A percentile compares a stretch with the other conserved stretches of the same genome.
phyloP scores from a whole-genome alignment of 2,113 vertebrate species.

The Microcebus griseorufus region DNA sequence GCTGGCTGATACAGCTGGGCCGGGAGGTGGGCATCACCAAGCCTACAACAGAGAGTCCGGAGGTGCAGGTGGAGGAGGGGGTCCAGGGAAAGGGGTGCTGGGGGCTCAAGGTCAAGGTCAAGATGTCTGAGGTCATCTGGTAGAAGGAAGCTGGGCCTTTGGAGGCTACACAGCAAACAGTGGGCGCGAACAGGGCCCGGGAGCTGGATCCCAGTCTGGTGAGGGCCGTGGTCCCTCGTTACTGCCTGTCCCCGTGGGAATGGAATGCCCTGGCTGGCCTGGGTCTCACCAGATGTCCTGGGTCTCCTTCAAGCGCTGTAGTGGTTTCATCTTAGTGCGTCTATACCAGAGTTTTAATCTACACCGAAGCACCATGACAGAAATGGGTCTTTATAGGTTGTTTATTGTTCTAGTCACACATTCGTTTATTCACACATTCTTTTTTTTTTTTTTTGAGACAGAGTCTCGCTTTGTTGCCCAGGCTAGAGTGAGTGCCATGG shows the following conservation, averaged over 20 bases:
- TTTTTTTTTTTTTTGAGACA: no score
- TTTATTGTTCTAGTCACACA: background rate
- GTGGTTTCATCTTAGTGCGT: background rate
- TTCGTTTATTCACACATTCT: background rate
- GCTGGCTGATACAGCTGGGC: background rate
- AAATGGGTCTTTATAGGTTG: background rate
- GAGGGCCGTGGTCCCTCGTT: background rate
- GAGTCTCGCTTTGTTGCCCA: no score
- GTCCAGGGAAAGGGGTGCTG: background rate
- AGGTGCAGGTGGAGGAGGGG: background rate
- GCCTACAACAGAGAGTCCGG: background rate
- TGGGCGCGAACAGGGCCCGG: background rate
- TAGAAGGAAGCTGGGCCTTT: background rate
- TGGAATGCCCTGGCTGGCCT: background rate
- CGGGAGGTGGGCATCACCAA: background rate
- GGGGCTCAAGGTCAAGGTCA: background rate
- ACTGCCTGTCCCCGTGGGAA: background rate
- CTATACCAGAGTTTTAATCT: background rate
- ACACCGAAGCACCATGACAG: background rate
- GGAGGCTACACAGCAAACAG: fast-evolving
- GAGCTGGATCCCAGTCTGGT: no score
- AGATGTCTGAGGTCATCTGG: background rate
- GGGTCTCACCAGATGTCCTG: no score
- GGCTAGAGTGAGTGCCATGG: no score
- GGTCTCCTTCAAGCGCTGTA: background rate